phyloP scores from a whole-genome alignment of 2,888 invertebrate species.

The Drosophila suboccidentalis region DNA sequence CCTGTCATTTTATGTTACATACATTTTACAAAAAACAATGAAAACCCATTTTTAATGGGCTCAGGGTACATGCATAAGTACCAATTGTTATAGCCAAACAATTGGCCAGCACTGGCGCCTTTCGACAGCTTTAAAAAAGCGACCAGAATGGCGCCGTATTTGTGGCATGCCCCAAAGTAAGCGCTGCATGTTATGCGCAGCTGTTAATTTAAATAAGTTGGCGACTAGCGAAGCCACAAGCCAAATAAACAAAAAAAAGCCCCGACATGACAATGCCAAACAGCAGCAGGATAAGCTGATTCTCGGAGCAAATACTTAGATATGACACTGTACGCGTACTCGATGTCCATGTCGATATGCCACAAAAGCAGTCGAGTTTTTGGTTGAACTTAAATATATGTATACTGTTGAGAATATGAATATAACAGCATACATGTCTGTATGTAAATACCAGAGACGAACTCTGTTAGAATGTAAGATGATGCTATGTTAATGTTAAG shows the following conservation, averaged over 20 bases:
- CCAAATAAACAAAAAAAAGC: conserved; percentile 25
- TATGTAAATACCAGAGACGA: too few relatives aligned
- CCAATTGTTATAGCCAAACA: background rate
- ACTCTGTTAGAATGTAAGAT: too few relatives aligned
- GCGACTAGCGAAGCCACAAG: conserved; percentile 23
- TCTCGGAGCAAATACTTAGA: background rate
- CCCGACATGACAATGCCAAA: conserved; percentile 27
- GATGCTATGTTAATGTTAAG: too few relatives aligned
- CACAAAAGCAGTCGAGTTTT: background rate
- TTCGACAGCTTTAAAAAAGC: background rate
- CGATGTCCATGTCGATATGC: background rate
- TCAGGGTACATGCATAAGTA: too few relatives aligned
- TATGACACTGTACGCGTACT: background rate
- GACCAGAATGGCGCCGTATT: background rate
- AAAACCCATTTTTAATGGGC: too few relatives aligned
- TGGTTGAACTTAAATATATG: background rate
- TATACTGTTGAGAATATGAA: too few relatives aligned
- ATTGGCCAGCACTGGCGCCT: background rate
- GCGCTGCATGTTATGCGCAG: conserved; percentile 5
- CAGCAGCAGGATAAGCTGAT: conserved; percentile 15
- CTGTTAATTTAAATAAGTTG: conserved; percentile 55
- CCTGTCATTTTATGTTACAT: too few relatives aligned
- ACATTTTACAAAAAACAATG: too few relatives aligned
- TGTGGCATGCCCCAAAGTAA: background rate
- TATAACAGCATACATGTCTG: too few relatives aligned